A percentile compares a stretch with the other conserved stretches of the same genome.
phyloP scores from a whole-genome alignment of 2,113 vertebrate species.

The Charina bottae region DNA sequence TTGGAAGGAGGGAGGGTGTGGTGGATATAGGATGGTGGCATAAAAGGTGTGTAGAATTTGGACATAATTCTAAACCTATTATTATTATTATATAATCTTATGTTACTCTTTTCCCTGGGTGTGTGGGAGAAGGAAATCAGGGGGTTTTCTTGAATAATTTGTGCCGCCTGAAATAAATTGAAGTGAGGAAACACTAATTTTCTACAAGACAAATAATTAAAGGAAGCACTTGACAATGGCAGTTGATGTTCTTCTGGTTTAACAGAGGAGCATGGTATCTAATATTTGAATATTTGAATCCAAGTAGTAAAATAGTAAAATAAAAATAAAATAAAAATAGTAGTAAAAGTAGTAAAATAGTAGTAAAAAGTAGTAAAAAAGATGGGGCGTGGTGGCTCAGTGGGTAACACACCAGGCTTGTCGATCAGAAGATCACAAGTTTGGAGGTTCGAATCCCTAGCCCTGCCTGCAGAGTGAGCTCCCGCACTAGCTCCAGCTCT shows the following conservation, averaged over 20 bases:
- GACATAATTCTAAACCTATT: background rate
- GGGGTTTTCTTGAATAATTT: slow-evolving; percentile 1
- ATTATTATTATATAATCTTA: slow-evolving; percentile 2
- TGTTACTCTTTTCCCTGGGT: background rate
- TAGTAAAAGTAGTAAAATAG: too few species aligned
- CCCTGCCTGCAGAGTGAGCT: too few species aligned
- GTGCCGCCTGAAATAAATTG: background rate
- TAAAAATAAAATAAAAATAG: too few species aligned
- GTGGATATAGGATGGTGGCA: background rate
- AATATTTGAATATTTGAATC: background rate
- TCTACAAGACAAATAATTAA: background rate
- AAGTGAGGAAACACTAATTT: background rate
- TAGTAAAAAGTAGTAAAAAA: too few species aligned
- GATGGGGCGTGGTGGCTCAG: too few species aligned
- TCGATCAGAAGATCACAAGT: too few species aligned
- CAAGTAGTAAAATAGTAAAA: background rate
- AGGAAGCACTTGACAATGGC: background rate
- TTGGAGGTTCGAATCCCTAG: too few species aligned
- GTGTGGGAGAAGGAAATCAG: slow-evolving; percentile 1
- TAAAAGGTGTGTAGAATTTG: slow-evolving; percentile 28
- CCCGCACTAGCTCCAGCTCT: too few species aligned
- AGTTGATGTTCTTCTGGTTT: background rate
- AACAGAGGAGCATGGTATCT: background rate
- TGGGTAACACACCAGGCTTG: too few species aligned
- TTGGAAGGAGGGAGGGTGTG: background rate